Percentiles rank a stretch among this genome's conserved stretches.
phyloP scores from a whole-genome alignment of 2,113 vertebrate species.

The Oryzias celebensis region DNA sequence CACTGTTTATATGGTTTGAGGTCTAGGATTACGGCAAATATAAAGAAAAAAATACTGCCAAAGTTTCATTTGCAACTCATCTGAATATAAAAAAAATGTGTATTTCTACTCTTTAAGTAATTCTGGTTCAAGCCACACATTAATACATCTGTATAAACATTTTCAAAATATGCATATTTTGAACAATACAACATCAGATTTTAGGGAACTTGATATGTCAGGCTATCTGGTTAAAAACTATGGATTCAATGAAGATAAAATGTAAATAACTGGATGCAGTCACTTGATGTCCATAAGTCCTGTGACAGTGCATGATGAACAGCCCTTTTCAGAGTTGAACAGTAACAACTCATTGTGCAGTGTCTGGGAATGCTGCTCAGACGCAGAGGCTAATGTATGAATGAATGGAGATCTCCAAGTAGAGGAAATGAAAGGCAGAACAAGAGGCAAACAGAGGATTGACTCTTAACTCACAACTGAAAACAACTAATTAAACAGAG shows the following conservation, averaged over 20 bases:
- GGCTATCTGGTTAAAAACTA: background rate
- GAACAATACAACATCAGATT: too few species aligned
- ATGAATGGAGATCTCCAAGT: constrained; percentile 11
- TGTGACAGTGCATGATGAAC: background rate
- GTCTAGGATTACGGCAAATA: too few species aligned
- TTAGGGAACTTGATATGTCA: too few species aligned
- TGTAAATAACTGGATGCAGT: background rate
- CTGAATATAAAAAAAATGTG: too few species aligned
- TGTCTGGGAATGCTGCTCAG: constrained; percentile 10
- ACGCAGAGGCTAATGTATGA: background rate
- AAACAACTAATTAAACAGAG: constrained; percentile 33
- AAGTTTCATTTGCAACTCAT: too few species aligned
- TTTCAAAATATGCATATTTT: too few species aligned
- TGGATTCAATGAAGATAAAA: background rate
- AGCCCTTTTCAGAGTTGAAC: background rate
- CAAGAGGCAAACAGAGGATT: constrained; percentile 19
- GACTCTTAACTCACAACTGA: constrained; percentile 20
- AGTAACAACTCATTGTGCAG: constrained; percentile 1
- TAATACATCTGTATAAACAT: too few species aligned
- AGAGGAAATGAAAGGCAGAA: constrained; percentile 25
- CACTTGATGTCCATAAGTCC: background rate
- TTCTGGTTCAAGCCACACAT: too few species aligned
- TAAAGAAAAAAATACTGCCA: too few species aligned
- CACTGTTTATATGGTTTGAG: too few species aligned
- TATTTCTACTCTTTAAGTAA: too few species aligned